Conservation (phyloP, 2,797 vertebrate species). For the Scomberomorus guttatus region DNA sequence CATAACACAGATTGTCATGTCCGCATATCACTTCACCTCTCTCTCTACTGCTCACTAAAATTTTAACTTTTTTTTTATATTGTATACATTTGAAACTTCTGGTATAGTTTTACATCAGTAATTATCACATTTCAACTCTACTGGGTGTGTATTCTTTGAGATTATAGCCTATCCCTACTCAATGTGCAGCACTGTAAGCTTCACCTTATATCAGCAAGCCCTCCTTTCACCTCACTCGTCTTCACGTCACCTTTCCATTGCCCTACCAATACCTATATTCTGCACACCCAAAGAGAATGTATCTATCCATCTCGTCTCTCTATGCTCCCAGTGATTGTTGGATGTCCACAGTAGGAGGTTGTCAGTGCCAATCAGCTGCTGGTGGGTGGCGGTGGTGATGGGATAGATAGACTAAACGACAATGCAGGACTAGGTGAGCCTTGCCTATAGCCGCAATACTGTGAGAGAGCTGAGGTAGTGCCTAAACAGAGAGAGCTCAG, state of each 20-base stretch:
- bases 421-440: conserved; percentile 33
- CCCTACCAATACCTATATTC: conserved; percentile 23
- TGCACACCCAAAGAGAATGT: conserved; percentile 46
- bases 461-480: conserved; percentile 19
- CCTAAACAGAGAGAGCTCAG: background rate
- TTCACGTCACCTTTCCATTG: conserved; percentile 32
- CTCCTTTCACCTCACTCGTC: background rate
- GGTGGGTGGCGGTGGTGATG: conserved; percentile 41
- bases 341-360: conserved; percentile 58
- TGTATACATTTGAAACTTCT: background rate
- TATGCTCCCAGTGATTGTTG: conserved; percentile 33
- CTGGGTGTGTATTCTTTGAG: background rate
- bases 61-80: background rate
- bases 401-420: conserved; percentile 37
- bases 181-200: background rate
- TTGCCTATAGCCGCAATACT: background rate
- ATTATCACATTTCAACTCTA: background rate
- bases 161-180: background rate
- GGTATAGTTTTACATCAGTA: background rate
- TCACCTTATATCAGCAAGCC: background rate
- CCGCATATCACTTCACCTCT: background rate
- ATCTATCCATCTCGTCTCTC: conserved; percentile 48
- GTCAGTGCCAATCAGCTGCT: conserved; percentile 56
- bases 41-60: no score
- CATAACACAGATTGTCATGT: background rate